Base-by-base conservation (phyloP, 2,888 invertebrate genomes). In the Ichneumoninae sp. region DNA sequence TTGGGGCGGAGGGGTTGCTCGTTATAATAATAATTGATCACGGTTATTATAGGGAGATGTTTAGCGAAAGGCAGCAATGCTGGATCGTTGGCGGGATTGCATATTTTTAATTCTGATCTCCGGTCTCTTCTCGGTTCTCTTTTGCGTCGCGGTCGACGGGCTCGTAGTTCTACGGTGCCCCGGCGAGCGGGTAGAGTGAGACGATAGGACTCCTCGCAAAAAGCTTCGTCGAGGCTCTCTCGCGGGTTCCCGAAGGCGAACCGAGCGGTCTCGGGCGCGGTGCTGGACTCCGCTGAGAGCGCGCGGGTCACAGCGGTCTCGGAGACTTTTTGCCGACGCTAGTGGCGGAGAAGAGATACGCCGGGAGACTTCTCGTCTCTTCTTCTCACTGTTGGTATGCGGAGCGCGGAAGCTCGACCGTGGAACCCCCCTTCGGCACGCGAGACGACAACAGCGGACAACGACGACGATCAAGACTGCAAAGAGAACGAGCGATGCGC, bases 21-120 rank as follows among this genome's bases (percentile, higher is more conserved):
- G 73, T 73, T 68, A 77, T 83, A 71, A 30, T 16, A 3, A n/a
- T 52, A n/a, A 33, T 30, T 63, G 16, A 74, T 83, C 73, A 60
- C 73, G 74, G 40, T 63, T 68, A 75, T 50, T 26, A 44, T 73
- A 26, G 57, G 47, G 68, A 73, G 44, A 68, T 44, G 79, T 84
- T 66, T 16, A 1, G 60, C 70, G 57, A n/a, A 33, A 52, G 22
- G 40, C 22, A 65, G 16, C 22, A 40, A 65, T 36, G 69, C 66
- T 44, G 50, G 69, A 57, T n/a, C 60, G 19, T 50, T 70, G 71
- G 75, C 83, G 86, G 87, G 83, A 88, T 90, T 92, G 92, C 91
- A 93, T 93, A 92, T 93, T 92, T 92, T 91, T 91, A 89, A 93
- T 93, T 93, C 92, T 90, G 90, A 88, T 89, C 91, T 90, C 89